A percentile compares a stretch with the other conserved stretches of the same genome.
Conservation (phyloP, 2,113 vertebrate genomes). For the Calcarius ornatus region DNA sequence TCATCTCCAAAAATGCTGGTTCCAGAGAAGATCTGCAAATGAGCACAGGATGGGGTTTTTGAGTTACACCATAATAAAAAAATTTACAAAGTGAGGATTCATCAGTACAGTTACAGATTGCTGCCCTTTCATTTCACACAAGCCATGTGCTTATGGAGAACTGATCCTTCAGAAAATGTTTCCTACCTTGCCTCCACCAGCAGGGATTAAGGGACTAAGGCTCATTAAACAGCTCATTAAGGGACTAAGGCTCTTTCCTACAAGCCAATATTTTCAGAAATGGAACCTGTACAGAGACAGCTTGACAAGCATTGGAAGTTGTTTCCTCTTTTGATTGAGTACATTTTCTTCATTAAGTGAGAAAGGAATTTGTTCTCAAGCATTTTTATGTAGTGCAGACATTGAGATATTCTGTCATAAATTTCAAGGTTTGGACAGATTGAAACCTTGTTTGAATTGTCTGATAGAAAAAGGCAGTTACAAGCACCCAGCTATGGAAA, state of each 20-base stretch:
- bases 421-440: neutral
- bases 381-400: neutral
- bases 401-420: neutral
- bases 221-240: slow-evolving; percentile 15
- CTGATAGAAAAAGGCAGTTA: neutral
- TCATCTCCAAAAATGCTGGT: fast-evolving
- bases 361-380: slow-evolving; percentile 13
- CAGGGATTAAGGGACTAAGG: neutral
- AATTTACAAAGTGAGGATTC: neutral
- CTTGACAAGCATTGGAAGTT: slow-evolving; percentile 21
- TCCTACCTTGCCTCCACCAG: neutral
- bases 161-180: neutral
- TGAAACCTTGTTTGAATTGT: neutral
- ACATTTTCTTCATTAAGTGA: slow-evolving; percentile 14
- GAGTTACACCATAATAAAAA: neutral
- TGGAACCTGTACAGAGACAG: neutral
- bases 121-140: neutral
- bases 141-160: neutral
- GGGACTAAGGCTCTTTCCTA: neutral
- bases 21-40: neutral
- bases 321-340: slow-evolving; percentile 15
- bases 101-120: neutral
- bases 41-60: neutral
- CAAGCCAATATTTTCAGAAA: slow-evolving; percentile 13
- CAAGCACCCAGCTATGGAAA: neutral